Percentiles rank a stretch among this genome's conserved stretches.
These are phyloP conservation scores for Diphyllodes magnificus DNA, from an alignment of 2,113 vertebrate species.

Conservation along the genomic window DNA sequence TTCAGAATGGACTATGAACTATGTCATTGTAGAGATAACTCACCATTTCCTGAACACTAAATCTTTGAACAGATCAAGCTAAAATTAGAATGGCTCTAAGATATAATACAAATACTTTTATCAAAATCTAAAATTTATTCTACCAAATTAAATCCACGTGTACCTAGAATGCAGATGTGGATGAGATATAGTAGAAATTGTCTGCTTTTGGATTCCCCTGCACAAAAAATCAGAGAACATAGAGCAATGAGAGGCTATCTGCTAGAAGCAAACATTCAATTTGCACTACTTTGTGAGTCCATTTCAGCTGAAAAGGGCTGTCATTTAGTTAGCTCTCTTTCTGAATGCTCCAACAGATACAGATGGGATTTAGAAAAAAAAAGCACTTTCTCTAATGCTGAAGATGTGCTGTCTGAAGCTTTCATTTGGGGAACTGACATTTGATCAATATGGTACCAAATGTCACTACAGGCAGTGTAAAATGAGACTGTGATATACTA, in stretches of 20 bases:
- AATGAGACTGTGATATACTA: neutral
- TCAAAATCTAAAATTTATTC: neutral
- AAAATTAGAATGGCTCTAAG: neutral
- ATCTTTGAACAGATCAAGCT: neutral
- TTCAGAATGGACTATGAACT: neutral
- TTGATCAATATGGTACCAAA: neutral
- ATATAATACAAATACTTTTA: neutral
- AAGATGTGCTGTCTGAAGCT: neutral
- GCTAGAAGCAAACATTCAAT: conserved; percentile 35
- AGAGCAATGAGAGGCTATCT: neutral
- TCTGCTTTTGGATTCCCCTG: neutral
- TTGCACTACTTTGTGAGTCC: neutral
- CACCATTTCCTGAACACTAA: neutral
- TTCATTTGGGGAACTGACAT: neutral
- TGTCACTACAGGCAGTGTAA: neutral
- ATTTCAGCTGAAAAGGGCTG: conserved; percentile 16
- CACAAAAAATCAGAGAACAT: neutral
- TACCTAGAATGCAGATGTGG: neutral
- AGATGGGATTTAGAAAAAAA: neutral
- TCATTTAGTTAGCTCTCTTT: neutral
- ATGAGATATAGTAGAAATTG: neutral
- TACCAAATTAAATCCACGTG: neutral
- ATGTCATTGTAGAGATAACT: neutral
- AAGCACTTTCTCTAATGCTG: neutral
- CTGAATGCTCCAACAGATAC: conserved; percentile 12